These are phyloP conservation scores for Myathropa florea DNA, from an alignment of 2,888 invertebrate genomes.

Conservation along the genomic window DNA sequence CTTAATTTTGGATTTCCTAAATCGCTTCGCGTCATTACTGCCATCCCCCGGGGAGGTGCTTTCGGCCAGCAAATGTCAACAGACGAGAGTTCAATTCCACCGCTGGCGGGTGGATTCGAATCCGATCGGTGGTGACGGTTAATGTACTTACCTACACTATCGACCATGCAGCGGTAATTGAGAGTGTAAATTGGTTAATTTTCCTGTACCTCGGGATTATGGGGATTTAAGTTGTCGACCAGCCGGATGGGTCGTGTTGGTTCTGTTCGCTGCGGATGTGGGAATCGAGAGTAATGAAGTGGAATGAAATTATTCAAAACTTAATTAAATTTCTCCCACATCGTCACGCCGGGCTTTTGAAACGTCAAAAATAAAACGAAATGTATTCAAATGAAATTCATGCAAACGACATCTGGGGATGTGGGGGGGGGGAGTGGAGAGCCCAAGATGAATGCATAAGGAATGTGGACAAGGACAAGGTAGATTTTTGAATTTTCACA, in stretches of 20 bases:
- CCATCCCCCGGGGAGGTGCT: neutral
- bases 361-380: neutral
- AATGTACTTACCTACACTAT: neutral
- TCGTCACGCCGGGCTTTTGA: neutral
- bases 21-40: neutral
- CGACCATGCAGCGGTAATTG: neutral
- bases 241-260: neutral
- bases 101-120: neutral
- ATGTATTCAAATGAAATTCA: slow-evolving; percentile 14
- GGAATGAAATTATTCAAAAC: slow-evolving; percentile 12
- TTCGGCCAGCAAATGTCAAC: neutral
- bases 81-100: neutral
- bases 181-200: neutral
- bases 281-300: neutral
- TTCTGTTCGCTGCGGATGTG: neutral
- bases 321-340: slow-evolving; percentile 3
- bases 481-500: neutral
- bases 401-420: neutral
- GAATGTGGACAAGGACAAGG: neutral
- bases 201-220: neutral
- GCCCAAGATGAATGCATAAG: neutral
- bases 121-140: neutral
- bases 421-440: neutral
- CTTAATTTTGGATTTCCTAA: slow-evolving; percentile 9
- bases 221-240: neutral